phyloP scores from a whole-genome alignment of 2,888 invertebrate species.

The Heliconius charithonia region DNA sequence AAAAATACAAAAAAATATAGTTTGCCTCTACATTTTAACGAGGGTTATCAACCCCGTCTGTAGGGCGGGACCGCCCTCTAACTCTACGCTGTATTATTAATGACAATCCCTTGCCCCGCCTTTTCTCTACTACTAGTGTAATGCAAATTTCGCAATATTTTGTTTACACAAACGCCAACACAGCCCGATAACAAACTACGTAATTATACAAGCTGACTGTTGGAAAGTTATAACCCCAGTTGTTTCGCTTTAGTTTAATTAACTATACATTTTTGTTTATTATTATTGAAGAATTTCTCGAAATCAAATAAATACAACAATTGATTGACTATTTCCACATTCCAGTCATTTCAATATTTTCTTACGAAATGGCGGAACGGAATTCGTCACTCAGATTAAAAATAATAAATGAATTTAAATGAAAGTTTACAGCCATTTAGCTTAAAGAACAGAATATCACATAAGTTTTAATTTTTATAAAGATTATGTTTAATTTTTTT shows the following conservation, averaged over 20 bases:
- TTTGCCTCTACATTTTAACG: constrained; percentile 55
- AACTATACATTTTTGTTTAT: neutral
- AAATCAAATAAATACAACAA: neutral
- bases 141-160: constrained; percentile 80
- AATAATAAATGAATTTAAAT: too few species aligned
- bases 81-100: constrained; percentile 81
- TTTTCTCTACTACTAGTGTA: constrained; percentile 65
- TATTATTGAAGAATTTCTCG: neutral
- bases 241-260: constrained; percentile 31
- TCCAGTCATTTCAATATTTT: too few species aligned
- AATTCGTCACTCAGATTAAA: too few species aligned
- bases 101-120: constrained; percentile 76
- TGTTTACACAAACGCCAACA: constrained; percentile 63
- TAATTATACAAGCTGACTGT: constrained; percentile 47
- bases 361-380: too few species aligned
- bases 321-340: neutral
- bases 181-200: constrained; percentile 48
- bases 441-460: too few species aligned
- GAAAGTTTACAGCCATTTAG: too few species aligned
- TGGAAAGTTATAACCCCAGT: constrained; percentile 37
- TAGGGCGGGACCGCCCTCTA: constrained; percentile 75
- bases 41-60: constrained; percentile 77
- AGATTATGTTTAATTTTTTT: too few species aligned
- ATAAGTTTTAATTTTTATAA: too few species aligned
- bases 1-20: constrained; percentile 56